Base-by-base conservation (phyloP, 1,140 invertebrate species). In the Hylyphantes graminicola region DNA sequence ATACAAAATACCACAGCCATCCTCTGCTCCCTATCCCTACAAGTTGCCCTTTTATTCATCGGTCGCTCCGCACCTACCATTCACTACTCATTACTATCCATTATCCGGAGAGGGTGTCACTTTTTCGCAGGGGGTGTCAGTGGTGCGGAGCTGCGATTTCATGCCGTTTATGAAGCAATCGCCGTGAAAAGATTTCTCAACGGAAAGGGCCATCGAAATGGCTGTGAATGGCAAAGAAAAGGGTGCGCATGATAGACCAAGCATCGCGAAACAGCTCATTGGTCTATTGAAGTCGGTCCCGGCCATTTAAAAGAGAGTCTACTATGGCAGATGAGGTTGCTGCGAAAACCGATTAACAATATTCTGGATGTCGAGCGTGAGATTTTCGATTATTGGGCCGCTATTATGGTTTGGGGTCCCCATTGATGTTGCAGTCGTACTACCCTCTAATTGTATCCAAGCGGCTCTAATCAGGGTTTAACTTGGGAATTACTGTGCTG, bases 131-230 rank as follows among this genome's bases (percentile, higher is more conserved):
- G 54, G 17, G 21, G 51, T 19, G 76, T 35, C 63, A 67, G 19
- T 67, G 64, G 76, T 78, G 76, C 76, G 61, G 76, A 78, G 64
- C 76, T 78, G 76, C 55, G 76, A 78, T 78, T 78, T 78, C 76
- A 78, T 78, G 76, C 76, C 51, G 76, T 78, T 78, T 78, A 78
- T 78, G 64, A 53, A 78, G 76, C 76, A 67, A 78, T 78, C 76
- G 67, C 76, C 63, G 76, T 78, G 76, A 78, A 78, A 72, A 55
- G 63, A 50, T 50, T 21, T 15, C 64, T 13, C 9, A 70, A 48
- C 15, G 13, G 59, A 48, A 48, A 78, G 61, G 50, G 35, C 50
- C 54, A 17, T 67, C 63, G 51, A 78, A 78, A 50, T 17, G 7
- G 17, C 65, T 51, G 21, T 78, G 76, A 65, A 78, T 78, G 63